These are phyloP conservation scores for Catagonus wagneri DNA, from an alignment of 2,113 vertebrate genomes.

Conservation along the genomic window DNA sequence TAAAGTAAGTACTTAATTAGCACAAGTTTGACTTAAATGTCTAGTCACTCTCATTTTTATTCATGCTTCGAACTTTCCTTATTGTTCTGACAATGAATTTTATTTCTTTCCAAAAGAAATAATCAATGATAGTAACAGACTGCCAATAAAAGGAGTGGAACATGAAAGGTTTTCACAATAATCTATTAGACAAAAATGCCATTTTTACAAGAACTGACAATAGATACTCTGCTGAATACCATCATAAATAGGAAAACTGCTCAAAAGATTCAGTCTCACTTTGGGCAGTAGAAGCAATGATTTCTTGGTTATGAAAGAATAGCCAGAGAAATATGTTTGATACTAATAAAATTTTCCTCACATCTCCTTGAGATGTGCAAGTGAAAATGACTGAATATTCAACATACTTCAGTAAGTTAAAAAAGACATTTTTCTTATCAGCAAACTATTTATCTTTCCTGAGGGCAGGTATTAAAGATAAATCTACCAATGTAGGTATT, in stretches of 20 bases:
- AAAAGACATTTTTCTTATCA: not conserved
- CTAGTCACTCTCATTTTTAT: conserved; percentile 13
- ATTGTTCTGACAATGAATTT: not conserved
- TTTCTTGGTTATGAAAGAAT: not conserved
- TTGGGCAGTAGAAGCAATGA: not conserved
- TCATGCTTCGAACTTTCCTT: not conserved
- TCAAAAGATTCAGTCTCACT: not conserved
- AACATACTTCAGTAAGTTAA: not conserved
- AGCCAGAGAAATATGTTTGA: not conserved
- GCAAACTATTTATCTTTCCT: not conserved
- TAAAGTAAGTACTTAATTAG: not conserved
- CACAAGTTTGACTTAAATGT: not conserved
- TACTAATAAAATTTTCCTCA: not conserved
- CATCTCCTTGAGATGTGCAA: not conserved
- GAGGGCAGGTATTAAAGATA: not conserved
- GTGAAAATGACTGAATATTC: not conserved
- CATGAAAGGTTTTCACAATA: not conserved
- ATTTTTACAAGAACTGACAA: not conserved
- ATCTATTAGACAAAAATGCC: not conserved
- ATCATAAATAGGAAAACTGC: not conserved
- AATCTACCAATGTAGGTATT: not conserved
- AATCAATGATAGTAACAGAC: not conserved
- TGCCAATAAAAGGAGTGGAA: not conserved
- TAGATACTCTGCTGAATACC: not conserved
- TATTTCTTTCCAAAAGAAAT: not conserved